These are phyloP conservation scores for Pedionomus torquatus DNA, from an alignment of 2,113 vertebrate species.

Conservation along the genomic window DNA sequence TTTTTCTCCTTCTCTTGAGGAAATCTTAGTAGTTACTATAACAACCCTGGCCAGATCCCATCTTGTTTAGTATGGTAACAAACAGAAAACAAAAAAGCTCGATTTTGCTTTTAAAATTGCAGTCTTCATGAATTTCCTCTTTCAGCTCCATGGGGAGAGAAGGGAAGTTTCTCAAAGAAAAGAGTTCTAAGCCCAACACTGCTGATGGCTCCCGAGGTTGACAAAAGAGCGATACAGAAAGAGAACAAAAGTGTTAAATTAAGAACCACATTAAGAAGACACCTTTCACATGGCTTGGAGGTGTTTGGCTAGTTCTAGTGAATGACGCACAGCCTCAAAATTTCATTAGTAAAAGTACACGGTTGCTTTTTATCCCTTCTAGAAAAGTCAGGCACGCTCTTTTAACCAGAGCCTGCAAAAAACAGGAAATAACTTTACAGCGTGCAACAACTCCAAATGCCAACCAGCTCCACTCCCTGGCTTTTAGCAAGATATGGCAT, in stretches of 20 bases:
- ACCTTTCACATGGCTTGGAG: not conserved
- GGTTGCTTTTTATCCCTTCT: not conserved
- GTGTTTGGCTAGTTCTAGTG: not conserved
- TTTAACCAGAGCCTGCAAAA: not conserved
- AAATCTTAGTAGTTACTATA: constrained; percentile 79
- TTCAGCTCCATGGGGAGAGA: not conserved
- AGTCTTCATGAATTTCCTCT: not conserved
- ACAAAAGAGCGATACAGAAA: not conserved
- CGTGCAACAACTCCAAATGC: not conserved
- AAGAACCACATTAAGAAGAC: not conserved
- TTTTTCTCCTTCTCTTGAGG: constrained; percentile 64
- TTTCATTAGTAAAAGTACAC: fast-evolving
- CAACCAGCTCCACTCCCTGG: not conserved
- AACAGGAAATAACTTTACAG: not conserved
- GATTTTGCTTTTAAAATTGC: not conserved
- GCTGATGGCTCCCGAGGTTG: not conserved
- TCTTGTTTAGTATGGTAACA: constrained; percentile 56
- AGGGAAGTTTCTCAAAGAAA: not conserved
- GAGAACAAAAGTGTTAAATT: fast-evolving
- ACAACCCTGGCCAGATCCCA: constrained; percentile 79
- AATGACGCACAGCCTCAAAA: not conserved
- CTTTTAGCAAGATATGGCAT: not conserved
- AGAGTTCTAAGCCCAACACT: not conserved
- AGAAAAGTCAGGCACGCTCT: not conserved
- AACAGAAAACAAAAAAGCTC: constrained; percentile 39